Conservation (phyloP, 1,140 invertebrate genomes). For the Acromyrmex charruanus region DNA sequence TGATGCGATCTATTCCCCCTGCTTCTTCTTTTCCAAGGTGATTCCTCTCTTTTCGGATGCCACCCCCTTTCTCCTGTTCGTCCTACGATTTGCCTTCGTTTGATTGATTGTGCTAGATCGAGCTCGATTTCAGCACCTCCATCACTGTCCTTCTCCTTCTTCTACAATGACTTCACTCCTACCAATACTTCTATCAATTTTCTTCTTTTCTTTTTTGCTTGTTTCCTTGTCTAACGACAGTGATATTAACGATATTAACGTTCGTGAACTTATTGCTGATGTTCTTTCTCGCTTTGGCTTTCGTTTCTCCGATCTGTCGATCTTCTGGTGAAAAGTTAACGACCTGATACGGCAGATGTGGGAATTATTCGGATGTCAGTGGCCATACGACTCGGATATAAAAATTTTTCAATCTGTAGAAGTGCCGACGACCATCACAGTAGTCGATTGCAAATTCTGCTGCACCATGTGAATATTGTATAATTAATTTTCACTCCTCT, state of each 20-base stretch:
- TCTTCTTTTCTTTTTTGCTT: not conserved
- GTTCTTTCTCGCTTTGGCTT: not conserved
- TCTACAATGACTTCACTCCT: not conserved
- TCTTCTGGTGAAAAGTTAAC: slow-evolving; percentile 18
- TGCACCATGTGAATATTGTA: not conserved
- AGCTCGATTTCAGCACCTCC: slow-evolving; percentile 69
- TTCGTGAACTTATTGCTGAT: slow-evolving; percentile 14
- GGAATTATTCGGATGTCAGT: slow-evolving; percentile 50
- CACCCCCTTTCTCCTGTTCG: slow-evolving; percentile 56
- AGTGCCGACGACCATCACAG: not conserved
- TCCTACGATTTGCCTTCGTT: slow-evolving; percentile 77
- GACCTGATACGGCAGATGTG: slow-evolving; percentile 24
- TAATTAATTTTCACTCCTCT: slow-evolving; percentile 48
- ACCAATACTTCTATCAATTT: not conserved
- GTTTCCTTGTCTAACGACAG: slow-evolving; percentile 31
- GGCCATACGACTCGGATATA: slow-evolving; percentile 1
- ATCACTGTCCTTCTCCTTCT: not conserved
- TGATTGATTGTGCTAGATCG: slow-evolving; percentile 76
- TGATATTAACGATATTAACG: slow-evolving; percentile 69
- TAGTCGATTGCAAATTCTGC: slow-evolving; percentile 14
- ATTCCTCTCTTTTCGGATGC: slow-evolving; percentile 49
- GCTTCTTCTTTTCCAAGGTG: slow-evolving; percentile 15
- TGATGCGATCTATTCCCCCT: slow-evolving; percentile 20
- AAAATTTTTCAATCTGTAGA: slow-evolving; percentile 49
- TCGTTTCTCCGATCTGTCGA: slow-evolving; percentile 20